Evolutionary conservation across 1,140 invertebrate genomes (phyloP), one percentile per base, ranked within the genome.

Genomic region (Pseudomyrmex dendroicus): DNA sequence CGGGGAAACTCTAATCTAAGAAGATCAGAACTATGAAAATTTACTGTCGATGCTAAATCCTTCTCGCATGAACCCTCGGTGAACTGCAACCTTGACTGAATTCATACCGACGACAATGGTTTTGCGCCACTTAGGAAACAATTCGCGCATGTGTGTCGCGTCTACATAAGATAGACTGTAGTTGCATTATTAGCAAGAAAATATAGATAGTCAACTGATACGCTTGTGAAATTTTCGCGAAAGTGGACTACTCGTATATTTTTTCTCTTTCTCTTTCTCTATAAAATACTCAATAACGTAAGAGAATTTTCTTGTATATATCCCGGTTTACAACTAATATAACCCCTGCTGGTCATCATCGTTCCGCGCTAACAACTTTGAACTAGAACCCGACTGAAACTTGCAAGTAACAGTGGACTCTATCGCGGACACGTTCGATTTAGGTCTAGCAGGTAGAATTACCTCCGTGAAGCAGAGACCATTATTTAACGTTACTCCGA

Each of bases 121-220:
- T 35, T 35, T 35, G 35, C 35, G 7, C 35, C 3, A 35, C 35
- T 35, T 35, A 7, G 35, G 35, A 35, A 59, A 78, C 44, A 54
- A 48, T 70, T 80, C 66, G 50, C 66, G 54, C 72, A 72, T 72
- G 56, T 44, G 5, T 9, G 15, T 64, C 46, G 46, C 62, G 35
- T 72, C 66, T 12, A 70, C 64, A 25, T n/a, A 48, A 70, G 44
- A 57, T 48, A 68, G 63, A 46, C 54, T 56, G 67, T 72, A 80
- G 66, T 59, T 48, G 56, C 66, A 72, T 80, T 72, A 80, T 80
- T 80, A 80, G 44, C 54, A 54, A 80, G 8, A 3, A 22, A 46
- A 80, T 80, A 54, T 80, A 54, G 76, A 70, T 68, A 10, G 35
- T 78, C 20, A 64, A 80, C 72, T 70, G 64, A 70, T 70, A 35